phyloP scores from a whole-genome alignment of 2,888 invertebrate species.

The Drosophila pseudotalamancana region DNA sequence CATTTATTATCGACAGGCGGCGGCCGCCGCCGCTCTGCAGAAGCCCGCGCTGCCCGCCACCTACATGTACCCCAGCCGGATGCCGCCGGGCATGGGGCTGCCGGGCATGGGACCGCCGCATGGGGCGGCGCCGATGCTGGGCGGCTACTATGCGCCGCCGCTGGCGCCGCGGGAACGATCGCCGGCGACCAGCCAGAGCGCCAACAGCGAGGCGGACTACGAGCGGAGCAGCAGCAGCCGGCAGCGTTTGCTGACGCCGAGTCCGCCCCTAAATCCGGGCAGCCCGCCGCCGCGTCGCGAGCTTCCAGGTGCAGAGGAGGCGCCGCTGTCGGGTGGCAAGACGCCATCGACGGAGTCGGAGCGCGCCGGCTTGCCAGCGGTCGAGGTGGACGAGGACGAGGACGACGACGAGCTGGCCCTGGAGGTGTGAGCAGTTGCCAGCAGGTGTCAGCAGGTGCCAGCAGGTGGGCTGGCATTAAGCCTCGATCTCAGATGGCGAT shows the following conservation, averaged over 20 bases:
- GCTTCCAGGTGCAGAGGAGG: conserved; percentile 16
- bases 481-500: conserved; percentile 60
- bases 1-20: conserved; percentile 92
- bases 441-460: background rate
- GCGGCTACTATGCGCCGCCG: conserved; percentile 85
- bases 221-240: conserved; percentile 67
- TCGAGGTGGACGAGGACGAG: conserved; percentile 29
- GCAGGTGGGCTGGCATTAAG: conserved; percentile 49
- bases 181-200: conserved; percentile 71
- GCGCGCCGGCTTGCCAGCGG: conserved; percentile 2
- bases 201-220: conserved; percentile 69
- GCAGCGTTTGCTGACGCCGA: conserved; percentile 75
- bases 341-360: conserved; percentile 18
- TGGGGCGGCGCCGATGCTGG: conserved; percentile 82
- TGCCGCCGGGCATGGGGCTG: conserved; percentile 79
- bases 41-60: conserved; percentile 91
- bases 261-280: conserved; percentile 84
- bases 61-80: conserved; percentile 86
- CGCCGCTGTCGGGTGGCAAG: conserved; percentile 22
- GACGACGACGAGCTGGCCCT: conserved; percentile 44
- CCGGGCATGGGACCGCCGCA: conserved; percentile 73
- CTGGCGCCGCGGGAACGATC: conserved; percentile 58
- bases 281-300: conserved; percentile 81
- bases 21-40: conserved; percentile 90
- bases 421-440: conserved; percentile 51